Conservation (phyloP, 2,113 vertebrate genomes). For the Antechinus flavipes region DNA sequence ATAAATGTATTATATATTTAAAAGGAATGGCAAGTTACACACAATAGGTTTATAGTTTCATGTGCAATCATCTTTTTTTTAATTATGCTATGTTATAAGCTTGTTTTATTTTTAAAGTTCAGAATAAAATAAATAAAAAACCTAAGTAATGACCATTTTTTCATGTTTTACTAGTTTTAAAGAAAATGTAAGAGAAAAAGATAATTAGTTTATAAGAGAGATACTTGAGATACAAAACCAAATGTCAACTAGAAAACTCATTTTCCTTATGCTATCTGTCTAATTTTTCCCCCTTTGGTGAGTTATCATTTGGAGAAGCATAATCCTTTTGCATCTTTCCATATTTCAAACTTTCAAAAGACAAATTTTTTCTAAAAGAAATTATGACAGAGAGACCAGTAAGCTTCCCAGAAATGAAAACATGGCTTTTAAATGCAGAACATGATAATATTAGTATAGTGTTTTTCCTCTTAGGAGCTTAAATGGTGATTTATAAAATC, state of each 20-base stretch:
- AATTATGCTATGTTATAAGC: neutral
- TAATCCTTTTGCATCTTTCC: conserved; percentile 16
- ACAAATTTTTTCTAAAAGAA: neutral
- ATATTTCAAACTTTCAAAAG: conserved; percentile 23
- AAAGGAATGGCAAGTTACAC: neutral
- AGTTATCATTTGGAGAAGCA: neutral
- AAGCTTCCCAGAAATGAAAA: conserved; percentile 28
- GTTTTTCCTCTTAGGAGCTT: neutral
- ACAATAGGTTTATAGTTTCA: neutral
- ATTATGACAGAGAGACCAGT: conserved; percentile 16
- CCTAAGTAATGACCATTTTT: neutral
- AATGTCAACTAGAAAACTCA: conserved; percentile 49
- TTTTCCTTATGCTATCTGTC: neutral
- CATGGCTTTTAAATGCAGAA: conserved; percentile 1
- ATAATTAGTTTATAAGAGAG: conserved; percentile 50
- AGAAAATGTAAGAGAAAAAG: conserved; percentile 18
- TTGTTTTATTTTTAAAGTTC: neutral
- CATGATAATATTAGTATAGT: neutral
- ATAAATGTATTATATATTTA: neutral
- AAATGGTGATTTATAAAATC: neutral
- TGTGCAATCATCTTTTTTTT: neutral
- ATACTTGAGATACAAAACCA: conserved; percentile 31
- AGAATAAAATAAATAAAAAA: neutral
- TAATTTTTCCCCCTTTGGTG: conserved; percentile 57
- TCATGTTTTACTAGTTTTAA: neutral